These are phyloP conservation scores for Laterallus jamaicensis DNA, from an alignment of 2,113 vertebrate species.

Conservation along the genomic window DNA sequence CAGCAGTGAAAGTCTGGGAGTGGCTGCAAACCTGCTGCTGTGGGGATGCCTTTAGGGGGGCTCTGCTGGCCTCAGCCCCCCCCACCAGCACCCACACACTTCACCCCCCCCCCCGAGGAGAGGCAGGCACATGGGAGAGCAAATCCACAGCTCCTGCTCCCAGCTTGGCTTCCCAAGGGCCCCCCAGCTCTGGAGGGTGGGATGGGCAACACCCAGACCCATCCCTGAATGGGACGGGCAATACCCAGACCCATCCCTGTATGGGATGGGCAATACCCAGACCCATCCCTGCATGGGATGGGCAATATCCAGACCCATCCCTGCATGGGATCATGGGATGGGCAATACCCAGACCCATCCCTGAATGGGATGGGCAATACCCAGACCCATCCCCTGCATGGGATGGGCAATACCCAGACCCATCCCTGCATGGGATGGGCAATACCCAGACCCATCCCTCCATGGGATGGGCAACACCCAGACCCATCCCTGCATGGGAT, in stretches of 20 bases:
- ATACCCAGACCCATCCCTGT: too few species aligned
- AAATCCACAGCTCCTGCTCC: background rate
- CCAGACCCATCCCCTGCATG: too few species aligned
- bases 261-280: too few species aligned
- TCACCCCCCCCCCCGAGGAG: background rate
- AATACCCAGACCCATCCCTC: too few species aligned
- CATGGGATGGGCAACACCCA: too few species aligned
- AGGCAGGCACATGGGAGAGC: background rate
- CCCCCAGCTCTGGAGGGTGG: background rate
- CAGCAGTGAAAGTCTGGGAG: background rate
- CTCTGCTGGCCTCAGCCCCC: background rate
- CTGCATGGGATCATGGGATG: too few species aligned
- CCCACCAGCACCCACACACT: too few species aligned
- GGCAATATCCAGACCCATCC: background rate
- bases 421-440: too few species aligned
- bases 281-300: background rate
- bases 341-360: background rate
- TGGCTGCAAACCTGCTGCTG: background rate
- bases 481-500: background rate
- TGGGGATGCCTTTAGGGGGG: background rate
- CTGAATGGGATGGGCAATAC: too few species aligned
- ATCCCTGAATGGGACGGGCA: too few species aligned
- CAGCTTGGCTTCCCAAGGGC: background rate
- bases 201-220: background rate
- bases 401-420: too few species aligned